phyloP scores from a whole-genome alignment of 1,140 invertebrate genomes.

The Helicorthomorpha holstii region DNA sequence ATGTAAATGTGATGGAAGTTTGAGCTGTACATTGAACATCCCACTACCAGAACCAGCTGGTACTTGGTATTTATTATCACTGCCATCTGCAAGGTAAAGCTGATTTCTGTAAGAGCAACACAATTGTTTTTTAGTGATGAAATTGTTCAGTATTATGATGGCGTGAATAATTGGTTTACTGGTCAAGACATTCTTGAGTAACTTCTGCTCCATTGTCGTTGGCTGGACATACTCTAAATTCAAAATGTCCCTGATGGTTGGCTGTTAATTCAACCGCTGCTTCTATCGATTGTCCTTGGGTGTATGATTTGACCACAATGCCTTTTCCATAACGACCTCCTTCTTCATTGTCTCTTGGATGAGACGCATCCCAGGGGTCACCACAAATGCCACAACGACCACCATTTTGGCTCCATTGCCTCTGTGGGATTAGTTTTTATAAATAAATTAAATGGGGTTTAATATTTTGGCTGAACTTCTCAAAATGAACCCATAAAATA shows the following conservation, averaged over 20 bases:
- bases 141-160: not conserved
- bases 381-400: constrained; percentile 33
- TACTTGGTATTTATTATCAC: constrained; percentile 35
- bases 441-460: not conserved
- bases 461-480: not conserved
- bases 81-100: constrained; percentile 34
- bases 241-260: constrained; percentile 73
- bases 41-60: constrained; percentile 50
- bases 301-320: constrained; percentile 20
- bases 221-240: constrained; percentile 64
- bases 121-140: not conserved
- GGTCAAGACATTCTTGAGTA: constrained; percentile 62
- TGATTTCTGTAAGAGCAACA: constrained; percentile 37
- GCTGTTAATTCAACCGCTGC: constrained; percentile 74
- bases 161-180: constrained; percentile 29
- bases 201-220: constrained; percentile 59
- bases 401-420: constrained; percentile 18
- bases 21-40: constrained; percentile 48
- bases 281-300: constrained; percentile 33
- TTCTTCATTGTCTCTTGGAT: constrained; percentile 19
- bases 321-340: constrained; percentile 22
- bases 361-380: constrained; percentile 20
- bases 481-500: not conserved
- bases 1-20: constrained; percentile 47
- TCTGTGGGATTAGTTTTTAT: not conserved